Base-by-base conservation (phyloP, 37 sponge, comb jelly and placozoan genomes). In the Eunapius fragilis region DNA sequence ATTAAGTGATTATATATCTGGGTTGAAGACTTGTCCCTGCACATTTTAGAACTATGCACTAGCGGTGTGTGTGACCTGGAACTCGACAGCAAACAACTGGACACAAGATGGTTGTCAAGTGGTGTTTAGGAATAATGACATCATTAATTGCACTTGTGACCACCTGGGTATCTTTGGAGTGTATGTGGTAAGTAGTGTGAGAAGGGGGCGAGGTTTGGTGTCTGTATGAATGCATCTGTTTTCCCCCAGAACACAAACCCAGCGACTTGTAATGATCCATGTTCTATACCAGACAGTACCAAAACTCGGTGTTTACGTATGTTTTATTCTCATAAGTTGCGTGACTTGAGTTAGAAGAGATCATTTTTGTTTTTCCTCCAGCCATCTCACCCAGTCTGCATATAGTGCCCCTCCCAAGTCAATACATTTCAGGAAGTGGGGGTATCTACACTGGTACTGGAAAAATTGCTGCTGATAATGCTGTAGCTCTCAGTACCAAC, bases 101-200 rank as follows among this genome's bases (percentile, higher is more conserved):
- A 33, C 22, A 31, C 14, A 33, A 33, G 11, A 33, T 12, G 30
- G 30, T 14, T 32, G 31, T 31, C 14, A 10, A 17, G 30, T 30
- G 31, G 31, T 31, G 2, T 28, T 76, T 34, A 76, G 35, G 35
- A n/a, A 76, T 35, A 76, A 37, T 4, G 24, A 36, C 35, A 37
- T 76, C 11, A 37, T 76, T 25, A 31, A 37, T 25, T 76, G 76
- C 36, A 34, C 14, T 31, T 76, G 76, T 37, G 36, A 76, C 76
- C 76, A 76, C 35, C 22, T 76, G 0, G 32, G 37, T 22, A 25
- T 76, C 76, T 76, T 35, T 76, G 76, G 76, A 76, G 76, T 76
- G 2, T 7, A 23, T 3, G 76, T 76, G 31, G 76, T 76, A 35
- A 76, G 76, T 76, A 37, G 24, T 31, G 31, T 31, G 3, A 35